Base-by-base conservation (phyloP, 2,888 invertebrate genomes). In the Habrosyne pyritoides region DNA sequence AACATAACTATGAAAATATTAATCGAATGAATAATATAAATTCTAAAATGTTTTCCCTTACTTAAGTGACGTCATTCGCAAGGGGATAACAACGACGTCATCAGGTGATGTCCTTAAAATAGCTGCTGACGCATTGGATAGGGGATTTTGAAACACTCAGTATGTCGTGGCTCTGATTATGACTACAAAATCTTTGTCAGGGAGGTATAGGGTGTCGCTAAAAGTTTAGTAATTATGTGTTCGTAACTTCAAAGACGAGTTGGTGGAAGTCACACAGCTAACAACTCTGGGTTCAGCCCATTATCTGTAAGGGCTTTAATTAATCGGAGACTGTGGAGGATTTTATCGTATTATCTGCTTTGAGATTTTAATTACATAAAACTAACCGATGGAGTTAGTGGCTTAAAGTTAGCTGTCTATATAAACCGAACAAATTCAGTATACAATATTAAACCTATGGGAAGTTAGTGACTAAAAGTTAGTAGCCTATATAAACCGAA, bases 221-320 rank as follows among this genome's bases (percentile, higher is more conserved):
- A 63, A 77, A 78, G 69, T 77, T 78, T 70, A 42, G 59, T 66
- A 71, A 77, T 77, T 71, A 77, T 55, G 60, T 56, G 61, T 53
- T 51, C 49, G 52, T 50, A 57, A 55, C 60, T 55, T 60, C 57
- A 58, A 59, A 53, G 24, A 49, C 36, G 36, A 63, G 59, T 65
- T 42, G 42, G 36, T 58, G 28, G 59, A 63, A 67, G 63, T 63
- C 62, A 62, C 53, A 61, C 59, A 64, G 59, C 42, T 28, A 50
- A 50, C 50, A 28, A 30, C 26, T 18, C 10, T 21, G 18, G 18
- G 10, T 28, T 50, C 14, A 48, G n/a, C 48, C 28, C 50, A 50
- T 50, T 28, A 50, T 18, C 28, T 28, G 14, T 28, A 28, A 42
- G 18, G 42, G n/a, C 18, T 6, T 8, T 42, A 42, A 42, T 42